Evolutionary conservation across 2,113 vertebrate genomes (phyloP).

Genomic region (Phrynosoma blainvillii): DNA sequence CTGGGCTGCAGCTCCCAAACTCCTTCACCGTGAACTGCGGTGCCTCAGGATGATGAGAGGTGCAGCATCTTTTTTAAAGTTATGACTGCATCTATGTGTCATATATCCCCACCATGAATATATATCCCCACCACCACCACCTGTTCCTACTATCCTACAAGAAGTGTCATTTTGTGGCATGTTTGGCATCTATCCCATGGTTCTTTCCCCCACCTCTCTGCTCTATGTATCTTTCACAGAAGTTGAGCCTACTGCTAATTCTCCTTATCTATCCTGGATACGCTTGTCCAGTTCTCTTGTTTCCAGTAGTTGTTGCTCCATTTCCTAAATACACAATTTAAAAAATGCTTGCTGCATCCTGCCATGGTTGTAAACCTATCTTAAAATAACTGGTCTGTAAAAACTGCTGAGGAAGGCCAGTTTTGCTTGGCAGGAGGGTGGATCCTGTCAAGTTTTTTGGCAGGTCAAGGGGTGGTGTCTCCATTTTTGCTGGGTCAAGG

Average conservation of each 20-base stretch:
- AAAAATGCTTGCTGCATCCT: background rate
- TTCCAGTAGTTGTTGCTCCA: background rate
- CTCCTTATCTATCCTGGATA: background rate
- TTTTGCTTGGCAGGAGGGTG: background rate
- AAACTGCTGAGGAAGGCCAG: background rate
- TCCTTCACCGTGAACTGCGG: background rate
- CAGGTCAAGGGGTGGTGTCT: no score
- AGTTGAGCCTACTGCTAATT: no score
- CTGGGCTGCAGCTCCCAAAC: background rate
- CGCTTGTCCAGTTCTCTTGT: background rate
- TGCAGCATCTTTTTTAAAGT: background rate
- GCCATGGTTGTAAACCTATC: background rate
- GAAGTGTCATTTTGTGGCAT: background rate
- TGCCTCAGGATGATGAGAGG: background rate
- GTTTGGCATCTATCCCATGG: background rate
- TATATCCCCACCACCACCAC: background rate
- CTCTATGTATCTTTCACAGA: background rate
- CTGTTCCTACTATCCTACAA: background rate
- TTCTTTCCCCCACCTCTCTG: background rate
- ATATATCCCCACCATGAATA: no score
- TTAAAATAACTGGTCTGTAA: background rate
- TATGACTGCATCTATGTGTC: no score
- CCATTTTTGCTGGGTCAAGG: background rate
- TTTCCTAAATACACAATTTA: background rate
- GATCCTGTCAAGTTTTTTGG: background rate